Base-by-base conservation (phyloP, 1,140 invertebrate genomes). In the Pseudomyrmex flavicornis region DNA sequence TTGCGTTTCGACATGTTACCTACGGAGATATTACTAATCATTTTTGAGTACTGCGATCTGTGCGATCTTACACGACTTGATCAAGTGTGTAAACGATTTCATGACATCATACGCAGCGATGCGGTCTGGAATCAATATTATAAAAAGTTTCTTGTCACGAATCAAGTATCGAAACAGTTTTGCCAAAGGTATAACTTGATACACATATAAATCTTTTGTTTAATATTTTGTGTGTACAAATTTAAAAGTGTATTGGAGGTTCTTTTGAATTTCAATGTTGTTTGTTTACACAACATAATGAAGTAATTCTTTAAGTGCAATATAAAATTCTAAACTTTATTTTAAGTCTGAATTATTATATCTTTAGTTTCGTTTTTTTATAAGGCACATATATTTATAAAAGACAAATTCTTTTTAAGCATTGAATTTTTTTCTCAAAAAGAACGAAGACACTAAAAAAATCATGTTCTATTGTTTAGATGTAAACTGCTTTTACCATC, bases 1-100 rank as follows among this genome's bases (percentile, higher is more conserved):
- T 90, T 83, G 85, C 82, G 86, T 80, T 89, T 94, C n/a, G 89
- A 93, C 63, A 85, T 85, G 12, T 89, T 95, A n/a, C 94, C 94
- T 15, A 87, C 82, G 17, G 94, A 95, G 8, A 88, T 94, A 75
- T 68, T 95, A 2, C 69, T 94, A 7, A 66, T 91, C 48, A 95
- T 94, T 66, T 94, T 95, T 52, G 91, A 94, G 80, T 93, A 92
- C 35, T 35, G 35, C 5, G 35, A 35, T 0, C 0, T 35, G 35
- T 35, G 5, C 5, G 5, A 7, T 35, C 0, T 65, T 94, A 93
- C 69, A 2, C 84, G 91, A 72, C 88, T 94, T 2, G 91, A 91
- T n/a, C 84, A 91, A 75, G 93, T 94, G 10, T 95, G 94, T 46
- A 89, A 76, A 12, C 82, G 92, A 80, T 94, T 95, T 65, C 54